Evolutionary conservation across 2,797 vertebrate genomes (phyloP), one percentile per base, ranked within the genome.

Genomic region (Dendrocincla tyrannina): DNA sequence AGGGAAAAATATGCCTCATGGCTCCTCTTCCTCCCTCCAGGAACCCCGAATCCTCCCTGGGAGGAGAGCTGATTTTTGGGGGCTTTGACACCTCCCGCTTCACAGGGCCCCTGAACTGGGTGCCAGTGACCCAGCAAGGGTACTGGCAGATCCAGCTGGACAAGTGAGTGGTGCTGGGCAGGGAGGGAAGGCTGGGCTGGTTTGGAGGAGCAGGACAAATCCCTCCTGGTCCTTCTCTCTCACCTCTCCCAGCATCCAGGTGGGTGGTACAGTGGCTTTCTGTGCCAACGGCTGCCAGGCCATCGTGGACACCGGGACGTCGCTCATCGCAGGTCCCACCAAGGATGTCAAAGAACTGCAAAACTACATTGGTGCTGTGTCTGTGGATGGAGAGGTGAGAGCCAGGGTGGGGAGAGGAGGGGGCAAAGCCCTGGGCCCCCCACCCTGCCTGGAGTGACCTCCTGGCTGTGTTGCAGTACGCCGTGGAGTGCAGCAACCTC

Each of bases 91-190:
- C 88, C 17, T 96, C 97, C 6, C 98, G 46, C 77, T 98, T 98
- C 97, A 93, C 58, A 0, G 98, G 98, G 37, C 97, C 89, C 35
- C 91, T 98, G 72, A 98, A 97, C 28, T 98, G 98, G 98, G 96
- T 98, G 58, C 98, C 98, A 0, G 97, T 98, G 91, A 98, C 98
- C 53, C 96, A 95, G 56, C 98, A 98, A 78, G 98, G 95, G 18
- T 98, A 98, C 94, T 98, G 98, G 98, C 98, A 98, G 96, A 98
- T 98, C 66, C 93, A 95, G 10, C 13, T 98, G 88, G 98, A 98
- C 77, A 93, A 94, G 97, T 98, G 95, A 97, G 97, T 96, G 79
- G 30, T 20, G 60, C 49, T 13, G 85, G 82, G 78, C 19, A n/a
- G 62, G 32, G 23, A 23, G 39, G 46, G 58, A 27, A 85, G 55